A percentile compares a stretch with the other conserved stretches of the same genome.
Conservation (phyloP, 1,140 invertebrate genomes). For the Apocrypta bakeri region DNA sequence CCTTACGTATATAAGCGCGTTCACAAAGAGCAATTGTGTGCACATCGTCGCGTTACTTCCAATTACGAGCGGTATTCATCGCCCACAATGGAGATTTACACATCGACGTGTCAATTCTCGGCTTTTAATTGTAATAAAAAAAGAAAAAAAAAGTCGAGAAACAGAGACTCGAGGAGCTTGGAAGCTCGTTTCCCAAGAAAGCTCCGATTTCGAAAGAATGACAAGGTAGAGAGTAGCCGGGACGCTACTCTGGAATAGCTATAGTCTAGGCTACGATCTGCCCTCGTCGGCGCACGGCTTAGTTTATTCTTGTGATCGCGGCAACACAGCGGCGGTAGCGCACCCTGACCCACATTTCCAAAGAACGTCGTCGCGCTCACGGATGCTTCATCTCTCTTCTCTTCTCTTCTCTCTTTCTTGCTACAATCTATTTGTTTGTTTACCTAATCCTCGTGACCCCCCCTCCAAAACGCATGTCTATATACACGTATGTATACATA, state of each 20-base stretch:
- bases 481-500: too few species aligned
- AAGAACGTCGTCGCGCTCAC: background rate
- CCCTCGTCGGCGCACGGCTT: slow-evolving; percentile 49
- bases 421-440: slow-evolving; percentile 12
- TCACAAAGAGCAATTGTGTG: background rate
- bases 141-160: background rate
- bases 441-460: background rate
- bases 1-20: background rate
- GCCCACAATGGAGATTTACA: background rate
- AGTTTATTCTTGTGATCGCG: slow-evolving; percentile 50
- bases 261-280: slow-evolving; percentile 48
- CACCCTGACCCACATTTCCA: slow-evolving; percentile 51
- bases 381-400: background rate
- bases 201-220: background rate
- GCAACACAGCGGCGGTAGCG: slow-evolving; percentile 3
- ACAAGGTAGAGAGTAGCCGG: background rate
- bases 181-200: background rate
- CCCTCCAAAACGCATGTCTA: too few species aligned
- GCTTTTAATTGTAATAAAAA: background rate
- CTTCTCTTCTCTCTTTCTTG: slow-evolving; percentile 4
- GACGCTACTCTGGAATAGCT: slow-evolving; percentile 1
- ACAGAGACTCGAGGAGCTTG: background rate
- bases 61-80: background rate
- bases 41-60: background rate
- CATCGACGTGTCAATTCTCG: background rate